These are phyloP conservation scores for Neofelis nebulosa DNA, from an alignment of 2,113 vertebrate species.

Conservation along the genomic window DNA sequence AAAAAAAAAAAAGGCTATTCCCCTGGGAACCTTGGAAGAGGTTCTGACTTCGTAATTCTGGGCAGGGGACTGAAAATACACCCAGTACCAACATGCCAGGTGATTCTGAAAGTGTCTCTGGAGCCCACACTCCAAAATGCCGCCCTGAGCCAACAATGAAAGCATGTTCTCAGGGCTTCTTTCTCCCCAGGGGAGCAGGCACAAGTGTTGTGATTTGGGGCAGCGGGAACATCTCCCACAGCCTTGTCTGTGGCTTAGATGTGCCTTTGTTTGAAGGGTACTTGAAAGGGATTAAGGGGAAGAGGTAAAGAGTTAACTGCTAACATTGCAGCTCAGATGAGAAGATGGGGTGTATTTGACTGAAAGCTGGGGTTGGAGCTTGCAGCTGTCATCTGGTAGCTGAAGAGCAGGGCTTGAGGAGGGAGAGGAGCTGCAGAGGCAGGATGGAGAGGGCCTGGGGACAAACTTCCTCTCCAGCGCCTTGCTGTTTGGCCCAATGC, in stretches of 20 bases:
- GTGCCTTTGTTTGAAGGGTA: neutral
- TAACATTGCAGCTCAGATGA: neutral
- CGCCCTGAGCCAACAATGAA: neutral
- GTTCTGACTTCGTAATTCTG: neutral
- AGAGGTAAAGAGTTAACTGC: neutral
- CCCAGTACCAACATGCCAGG: neutral
- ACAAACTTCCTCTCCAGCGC: neutral
- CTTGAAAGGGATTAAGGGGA: neutral
- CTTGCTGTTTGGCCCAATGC: neutral
- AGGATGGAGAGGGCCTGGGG: neutral
- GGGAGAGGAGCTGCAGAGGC: too few species aligned
- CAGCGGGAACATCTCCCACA: neutral
- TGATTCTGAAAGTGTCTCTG: neutral
- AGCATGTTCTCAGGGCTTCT: neutral
- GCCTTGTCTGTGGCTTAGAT: neutral
- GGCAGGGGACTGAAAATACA: neutral
- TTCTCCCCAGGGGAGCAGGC: neutral
- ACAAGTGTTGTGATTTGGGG: neutral
- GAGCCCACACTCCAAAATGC: neutral
- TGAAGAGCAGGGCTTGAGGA: neutral
- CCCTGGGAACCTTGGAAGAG: neutral
- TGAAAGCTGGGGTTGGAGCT: neutral
- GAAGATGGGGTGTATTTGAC: neutral
- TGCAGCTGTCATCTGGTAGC: neutral
- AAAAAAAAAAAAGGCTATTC: neutral